Evolutionary conservation across 1,140 invertebrate species (phyloP), one percentile per base, ranked within the genome.

Genomic region (Metopolophium dirhodum): DNA sequence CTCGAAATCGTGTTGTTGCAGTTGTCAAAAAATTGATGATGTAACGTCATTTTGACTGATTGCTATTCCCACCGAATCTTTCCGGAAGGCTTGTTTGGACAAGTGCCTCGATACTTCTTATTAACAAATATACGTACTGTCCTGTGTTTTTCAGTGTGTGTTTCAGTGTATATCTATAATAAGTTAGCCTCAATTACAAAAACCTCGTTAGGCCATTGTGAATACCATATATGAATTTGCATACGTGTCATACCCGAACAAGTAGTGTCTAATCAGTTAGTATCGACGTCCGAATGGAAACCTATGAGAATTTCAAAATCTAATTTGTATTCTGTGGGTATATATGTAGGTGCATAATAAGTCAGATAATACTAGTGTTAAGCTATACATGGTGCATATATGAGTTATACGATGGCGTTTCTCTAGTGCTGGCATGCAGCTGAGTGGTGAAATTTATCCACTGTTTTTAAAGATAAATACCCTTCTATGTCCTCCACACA

Each of bases 51-150:
- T 92, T 85, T 93, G 82, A 93, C 47, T 86, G 91, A 93, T 93
- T 85, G 91, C 91, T 30, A 93, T 93, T 86, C 82, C 57, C 82
- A 57, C 91, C 4, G 22, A 93, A 86, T 93, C 91, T 93, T 83
- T 57, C 91, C 82, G 35, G 77, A 54, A 93, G 82, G 91, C 91
- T 83, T 93, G 91, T 93, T 93, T 93, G 82, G 91, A 93, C 91
- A 86, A 93, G 91, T 93, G 51, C 35, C 35, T 85, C 51, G 26
- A 82, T 86, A 51, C 49, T 93, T 57, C 91, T 93, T 93, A 93
- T 86, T 83, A 91, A 91, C 90, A 82, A 91, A 83, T 54, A 57
- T 57, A 37, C 49, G 30, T 18, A 87, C 47, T 35, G n/a, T 88
- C 20, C 18, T 90, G 20, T 51, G 8, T 37, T 37, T 51, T 45